Evolutionary conservation across 2,797 vertebrate species (phyloP).

Genomic region (Chaenodraco wilsoni): DNA sequence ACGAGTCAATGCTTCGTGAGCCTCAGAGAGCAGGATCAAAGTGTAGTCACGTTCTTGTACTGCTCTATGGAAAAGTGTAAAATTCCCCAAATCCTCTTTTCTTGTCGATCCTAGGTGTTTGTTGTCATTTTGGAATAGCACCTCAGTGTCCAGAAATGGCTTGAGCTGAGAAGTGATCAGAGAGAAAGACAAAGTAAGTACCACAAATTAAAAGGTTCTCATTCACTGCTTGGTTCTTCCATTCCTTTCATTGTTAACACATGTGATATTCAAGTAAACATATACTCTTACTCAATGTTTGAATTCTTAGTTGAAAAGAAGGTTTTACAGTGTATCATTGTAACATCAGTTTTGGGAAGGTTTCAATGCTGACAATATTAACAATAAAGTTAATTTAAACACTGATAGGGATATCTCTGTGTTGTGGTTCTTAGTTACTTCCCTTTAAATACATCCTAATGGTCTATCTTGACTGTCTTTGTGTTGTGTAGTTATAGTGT

Average conservation of each 20-base stretch:
- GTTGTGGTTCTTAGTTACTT: background rate
- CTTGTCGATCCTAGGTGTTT: constrained; percentile 44
- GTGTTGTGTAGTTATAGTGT: background rate
- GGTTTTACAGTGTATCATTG: background rate
- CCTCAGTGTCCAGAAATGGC: constrained; percentile 89
- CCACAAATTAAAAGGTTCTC: background rate
- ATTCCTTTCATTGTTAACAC: background rate
- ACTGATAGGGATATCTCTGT: background rate
- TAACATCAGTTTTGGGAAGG: background rate
- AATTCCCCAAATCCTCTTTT: constrained; percentile 53
- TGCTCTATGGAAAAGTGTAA: constrained; percentile 37
- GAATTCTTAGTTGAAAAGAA: background rate
- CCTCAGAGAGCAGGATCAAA: constrained; percentile 58
- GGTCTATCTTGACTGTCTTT: background rate
- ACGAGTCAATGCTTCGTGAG: constrained; percentile 45
- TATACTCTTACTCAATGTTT: background rate
- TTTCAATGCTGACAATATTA: background rate
- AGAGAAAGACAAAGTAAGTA: constrained; percentile 38
- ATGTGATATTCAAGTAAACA: background rate
- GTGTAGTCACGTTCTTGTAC: constrained; percentile 55
- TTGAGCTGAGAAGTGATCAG: constrained; percentile 85
- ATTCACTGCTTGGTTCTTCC: background rate
- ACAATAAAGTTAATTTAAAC: background rate
- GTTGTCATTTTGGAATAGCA: constrained; percentile 69
- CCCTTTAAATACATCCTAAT: background rate